Conservation (phyloP, 1,140 invertebrate species). For the Panulirus ornatus region DNA sequence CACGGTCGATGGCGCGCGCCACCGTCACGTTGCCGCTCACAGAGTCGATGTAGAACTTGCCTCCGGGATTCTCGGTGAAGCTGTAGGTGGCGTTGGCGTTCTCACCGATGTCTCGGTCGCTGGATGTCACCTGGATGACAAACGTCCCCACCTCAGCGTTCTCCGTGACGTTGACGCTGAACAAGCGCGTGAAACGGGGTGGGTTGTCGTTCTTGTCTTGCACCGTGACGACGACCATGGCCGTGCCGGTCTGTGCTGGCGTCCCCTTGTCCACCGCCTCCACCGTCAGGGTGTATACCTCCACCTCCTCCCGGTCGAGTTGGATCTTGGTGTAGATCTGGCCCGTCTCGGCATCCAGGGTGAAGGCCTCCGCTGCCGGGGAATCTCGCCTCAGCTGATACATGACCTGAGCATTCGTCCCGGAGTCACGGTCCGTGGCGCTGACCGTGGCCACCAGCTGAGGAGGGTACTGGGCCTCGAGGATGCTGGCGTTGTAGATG, state of each 20-base stretch:
- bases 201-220: slow-evolving; percentile 97
- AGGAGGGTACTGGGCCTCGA: slow-evolving; percentile 92
- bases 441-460: slow-evolving; percentile 86
- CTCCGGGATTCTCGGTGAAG: slow-evolving; percentile 92
- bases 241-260: slow-evolving; percentile 88
- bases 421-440: slow-evolving; percentile 92
- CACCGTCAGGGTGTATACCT: slow-evolving; percentile 89
- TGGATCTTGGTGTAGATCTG: slow-evolving; percentile 90
- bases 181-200: slow-evolving; percentile 93
- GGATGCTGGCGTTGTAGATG: slow-evolving; percentile 90
- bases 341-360: slow-evolving; percentile 88
- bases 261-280: slow-evolving; percentile 92
- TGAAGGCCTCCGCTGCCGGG: slow-evolving; percentile 84
- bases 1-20: slow-evolving; percentile 88
- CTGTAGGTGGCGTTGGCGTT: slow-evolving; percentile 94
- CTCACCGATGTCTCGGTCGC: slow-evolving; percentile 90
- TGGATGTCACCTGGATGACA: slow-evolving; percentile 94
- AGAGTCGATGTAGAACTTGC: slow-evolving; percentile 93
- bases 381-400: slow-evolving; percentile 86
- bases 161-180: slow-evolving; percentile 96
- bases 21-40: slow-evolving; percentile 95
- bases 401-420: slow-evolving; percentile 89
- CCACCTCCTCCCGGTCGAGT: slow-evolving; percentile 93
- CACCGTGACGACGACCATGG: slow-evolving; percentile 90
- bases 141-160: slow-evolving; percentile 95